These are phyloP conservation scores for Lordiphosa collinella DNA, from an alignment of 1,140 invertebrate species.

Conservation along the genomic window DNA sequence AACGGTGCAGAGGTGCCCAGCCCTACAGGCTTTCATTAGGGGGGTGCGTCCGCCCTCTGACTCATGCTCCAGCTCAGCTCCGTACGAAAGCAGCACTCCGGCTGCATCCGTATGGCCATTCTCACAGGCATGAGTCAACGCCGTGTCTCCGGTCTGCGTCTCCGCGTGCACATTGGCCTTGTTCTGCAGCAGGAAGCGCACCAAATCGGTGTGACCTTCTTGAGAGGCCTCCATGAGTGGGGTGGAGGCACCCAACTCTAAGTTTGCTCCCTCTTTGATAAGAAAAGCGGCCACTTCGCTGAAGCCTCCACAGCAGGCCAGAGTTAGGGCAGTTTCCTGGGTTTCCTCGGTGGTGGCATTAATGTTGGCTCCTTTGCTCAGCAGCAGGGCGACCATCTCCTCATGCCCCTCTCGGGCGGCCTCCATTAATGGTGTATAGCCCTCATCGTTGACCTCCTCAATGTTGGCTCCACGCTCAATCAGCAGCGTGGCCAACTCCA, in stretches of 20 bases:
- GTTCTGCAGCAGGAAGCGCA: conserved; percentile 91
- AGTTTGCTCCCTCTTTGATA: conserved; percentile 96
- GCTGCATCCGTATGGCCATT: conserved; percentile 97
- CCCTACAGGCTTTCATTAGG: conserved; percentile 99
- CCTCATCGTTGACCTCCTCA: conserved; percentile 99
- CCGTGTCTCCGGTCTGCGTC: conserved; percentile 97
- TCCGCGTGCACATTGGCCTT: conserved; percentile 95
- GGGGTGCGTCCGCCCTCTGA: conserved; percentile 97
- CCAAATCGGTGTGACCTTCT: conserved; percentile 97
- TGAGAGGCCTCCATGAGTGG: conserved; percentile 99
- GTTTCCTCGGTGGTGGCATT: conserved; percentile 99
- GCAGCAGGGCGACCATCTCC: conserved; percentile 96
- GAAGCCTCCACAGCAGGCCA: conserved; percentile 98
- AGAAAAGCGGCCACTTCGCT: conserved; percentile 98
- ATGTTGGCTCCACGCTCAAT: conserved; percentile 98
- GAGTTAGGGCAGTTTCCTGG: conserved; percentile 97
- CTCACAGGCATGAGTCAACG: conserved; percentile 98
- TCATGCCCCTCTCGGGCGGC: conserved; percentile 98
- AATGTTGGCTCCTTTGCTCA: conserved; percentile 96
- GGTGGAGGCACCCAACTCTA: conserved; percentile 97
- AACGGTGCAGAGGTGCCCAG: conserved; percentile 98
- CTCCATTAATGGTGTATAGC: conserved; percentile 99
- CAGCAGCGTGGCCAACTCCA: conserved; percentile 95
- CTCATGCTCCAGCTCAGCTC: conserved; percentile 95
- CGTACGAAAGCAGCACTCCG: conserved; percentile 92